Percentiles rank a stretch among this genome's conserved stretches.
phyloP scores from a whole-genome alignment of 2,797 vertebrate species.

The Garrulus glandarius region DNA sequence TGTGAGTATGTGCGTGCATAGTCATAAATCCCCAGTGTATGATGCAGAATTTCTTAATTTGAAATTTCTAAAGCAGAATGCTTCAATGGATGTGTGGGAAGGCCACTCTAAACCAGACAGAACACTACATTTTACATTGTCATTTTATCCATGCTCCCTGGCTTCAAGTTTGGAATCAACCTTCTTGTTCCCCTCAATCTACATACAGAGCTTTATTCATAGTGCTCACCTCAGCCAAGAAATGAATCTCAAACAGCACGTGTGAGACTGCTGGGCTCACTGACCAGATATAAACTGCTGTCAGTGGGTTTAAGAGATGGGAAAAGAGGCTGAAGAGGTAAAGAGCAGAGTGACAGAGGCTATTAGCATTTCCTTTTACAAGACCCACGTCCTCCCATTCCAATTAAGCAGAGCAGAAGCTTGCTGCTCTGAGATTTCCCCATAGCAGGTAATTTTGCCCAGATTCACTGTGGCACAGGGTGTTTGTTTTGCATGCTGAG shows the following conservation, averaged over 20 bases:
- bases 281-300: neutral
- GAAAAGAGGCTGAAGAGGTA: neutral
- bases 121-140: neutral
- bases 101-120: neutral
- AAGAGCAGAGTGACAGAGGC: neutral
- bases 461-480: fast-evolving
- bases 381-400: neutral
- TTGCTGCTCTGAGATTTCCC: neutral
- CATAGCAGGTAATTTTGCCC: neutral
- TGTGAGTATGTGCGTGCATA: neutral
- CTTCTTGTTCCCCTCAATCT: neutral
- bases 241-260: neutral
- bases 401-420: neutral
- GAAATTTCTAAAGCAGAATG: neutral
- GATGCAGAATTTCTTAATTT: neutral
- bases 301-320: neutral
- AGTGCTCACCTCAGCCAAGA: neutral
- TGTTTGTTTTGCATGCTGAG: neutral
- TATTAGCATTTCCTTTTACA: neutral
- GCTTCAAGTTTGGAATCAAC: neutral
- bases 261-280: neutral
- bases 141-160: neutral
- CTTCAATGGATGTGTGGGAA: neutral
- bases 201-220: neutral
- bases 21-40: neutral